Conservation (phyloP, 2,113 vertebrate genomes). For the Platichthys stellatus region DNA sequence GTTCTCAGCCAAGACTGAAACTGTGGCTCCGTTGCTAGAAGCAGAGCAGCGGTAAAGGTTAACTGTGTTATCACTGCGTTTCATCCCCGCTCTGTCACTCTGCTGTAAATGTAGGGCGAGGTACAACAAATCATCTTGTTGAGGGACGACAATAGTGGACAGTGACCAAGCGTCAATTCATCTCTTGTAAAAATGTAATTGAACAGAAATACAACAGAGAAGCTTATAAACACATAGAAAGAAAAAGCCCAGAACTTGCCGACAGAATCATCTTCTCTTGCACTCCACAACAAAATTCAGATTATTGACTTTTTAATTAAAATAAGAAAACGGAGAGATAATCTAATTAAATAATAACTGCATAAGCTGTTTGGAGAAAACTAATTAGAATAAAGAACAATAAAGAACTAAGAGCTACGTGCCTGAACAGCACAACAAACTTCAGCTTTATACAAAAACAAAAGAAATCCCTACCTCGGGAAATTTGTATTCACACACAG, state of each 20-base stretch:
- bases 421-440: constrained; percentile 12
- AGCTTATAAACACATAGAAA: too few species aligned
- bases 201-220: background rate
- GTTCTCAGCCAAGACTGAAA: constrained; percentile 7
- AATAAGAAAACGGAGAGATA: constrained; percentile 40
- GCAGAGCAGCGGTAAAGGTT: constrained; percentile 1
- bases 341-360: constrained; percentile 58
- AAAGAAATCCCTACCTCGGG: background rate
- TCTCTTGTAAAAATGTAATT: background rate
- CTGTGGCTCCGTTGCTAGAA: background rate
- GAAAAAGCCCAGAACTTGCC: background rate
- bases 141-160: background rate
- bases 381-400: constrained; percentile 34
- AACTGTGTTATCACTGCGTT: constrained; percentile 4
- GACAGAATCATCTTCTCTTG: constrained; percentile 3
- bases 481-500: background rate
- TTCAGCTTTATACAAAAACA: background rate
- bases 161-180: background rate
- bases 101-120: background rate
- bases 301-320: constrained; percentile 48
- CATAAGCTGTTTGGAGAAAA: constrained; percentile 22
- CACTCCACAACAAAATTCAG: constrained; percentile 16
- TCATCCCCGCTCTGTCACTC: background rate
- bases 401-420: constrained; percentile 10
- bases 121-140: background rate